These are phyloP conservation scores for Atlantisia rogersi DNA, from an alignment of 2,113 vertebrate species.

Conservation along the genomic window DNA sequence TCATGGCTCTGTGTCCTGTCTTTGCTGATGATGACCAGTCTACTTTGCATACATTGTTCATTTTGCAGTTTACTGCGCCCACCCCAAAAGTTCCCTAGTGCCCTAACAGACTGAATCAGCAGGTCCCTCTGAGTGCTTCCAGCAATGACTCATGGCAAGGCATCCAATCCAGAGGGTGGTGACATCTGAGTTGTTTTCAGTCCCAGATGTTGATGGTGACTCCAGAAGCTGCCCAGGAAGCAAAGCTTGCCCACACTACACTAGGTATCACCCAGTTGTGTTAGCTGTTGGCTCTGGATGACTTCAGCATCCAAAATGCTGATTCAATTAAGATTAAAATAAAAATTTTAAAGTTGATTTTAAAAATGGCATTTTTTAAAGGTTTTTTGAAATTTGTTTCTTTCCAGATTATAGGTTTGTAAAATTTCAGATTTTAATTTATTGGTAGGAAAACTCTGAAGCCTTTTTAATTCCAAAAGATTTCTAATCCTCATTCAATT, in stretches of 20 bases:
- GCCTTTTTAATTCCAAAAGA: neutral
- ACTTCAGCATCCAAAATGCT: neutral
- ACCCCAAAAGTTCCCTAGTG: neutral
- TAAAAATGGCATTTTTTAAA: neutral
- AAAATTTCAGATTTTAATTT: neutral
- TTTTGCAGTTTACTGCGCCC: neutral
- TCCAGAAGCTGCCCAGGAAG: neutral
- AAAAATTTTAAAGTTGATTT: neutral
- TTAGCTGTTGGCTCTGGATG: neutral
- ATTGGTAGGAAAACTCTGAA: neutral
- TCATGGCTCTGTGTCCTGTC: neutral
- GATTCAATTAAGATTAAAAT: neutral
- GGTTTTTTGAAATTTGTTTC: neutral
- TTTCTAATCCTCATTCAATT: neutral
- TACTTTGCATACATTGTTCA: neutral
- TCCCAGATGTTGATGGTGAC: neutral
- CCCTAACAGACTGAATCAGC: neutral
- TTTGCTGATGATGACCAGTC: neutral
- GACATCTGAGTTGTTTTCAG: neutral
- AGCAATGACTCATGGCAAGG: neutral
- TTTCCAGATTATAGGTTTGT: neutral
- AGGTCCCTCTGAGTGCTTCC: neutral
- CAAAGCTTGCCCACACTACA: neutral
- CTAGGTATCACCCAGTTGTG: neutral
- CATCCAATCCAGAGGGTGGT: neutral